Base-by-base conservation (phyloP, 2,888 invertebrate genomes). In the Morpho deidamia region DNA sequence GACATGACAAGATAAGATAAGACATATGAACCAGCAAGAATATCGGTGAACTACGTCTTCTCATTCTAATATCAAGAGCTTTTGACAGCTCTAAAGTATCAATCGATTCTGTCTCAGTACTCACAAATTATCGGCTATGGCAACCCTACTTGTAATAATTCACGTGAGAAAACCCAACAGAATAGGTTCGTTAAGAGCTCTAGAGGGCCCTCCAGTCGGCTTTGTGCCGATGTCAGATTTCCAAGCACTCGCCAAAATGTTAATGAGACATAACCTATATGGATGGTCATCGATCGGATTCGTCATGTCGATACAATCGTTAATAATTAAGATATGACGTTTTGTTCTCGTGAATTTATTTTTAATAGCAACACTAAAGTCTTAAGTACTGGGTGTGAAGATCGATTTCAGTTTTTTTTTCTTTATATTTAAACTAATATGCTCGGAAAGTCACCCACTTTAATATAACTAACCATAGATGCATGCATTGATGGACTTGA, bases 171-270 rank as follows among this genome's bases (percentile, higher is more conserved):
- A 80, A 74, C 74, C 23, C 76, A 71, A 83, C 77, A 84, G 84
- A 88, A 88, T 88, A 71, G 81, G 73, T 84, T 89, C 88, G 88
- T 89, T 89, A 88, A 83, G 81, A 79, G 76, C 64, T 33, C 74
- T 76, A 62, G 67, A 87, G 86, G 66, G 84, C 83, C 64, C 86
- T 86, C 69, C 65, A 64, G 68, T 64, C 65, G 56, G 68, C 70
- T 77, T 85, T 84, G 83, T 83, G 76, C 73, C 66, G 74, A 71
- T 76, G 83, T 83, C 82, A 76, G 74, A 64, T 70, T 69, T 69
- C 68, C 65, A 60, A 71, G 65, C 65, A 66, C 74, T 66, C 65
- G 68, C 76, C 76, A 69, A 79, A 77, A 77, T 76, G 74, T 71
- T 77, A 79, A 78, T 77, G 74, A 78, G 77, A 66, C 67, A 48